Evolutionary conservation across 1,140 invertebrate genomes (phyloP), one percentile per base, ranked within the genome.

Genomic region (Drosophila triauraria): DNA sequence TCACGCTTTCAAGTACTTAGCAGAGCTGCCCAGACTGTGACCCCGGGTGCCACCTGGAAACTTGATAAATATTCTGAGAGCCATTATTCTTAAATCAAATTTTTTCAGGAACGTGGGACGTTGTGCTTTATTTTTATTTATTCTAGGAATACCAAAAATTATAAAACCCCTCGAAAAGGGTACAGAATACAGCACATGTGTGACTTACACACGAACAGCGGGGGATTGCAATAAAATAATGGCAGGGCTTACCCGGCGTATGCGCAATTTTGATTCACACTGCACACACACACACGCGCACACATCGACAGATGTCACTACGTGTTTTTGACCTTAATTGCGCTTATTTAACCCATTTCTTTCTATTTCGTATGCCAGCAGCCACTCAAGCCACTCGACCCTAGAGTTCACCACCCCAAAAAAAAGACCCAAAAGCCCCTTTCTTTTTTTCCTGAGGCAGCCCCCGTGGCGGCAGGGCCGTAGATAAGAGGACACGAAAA

Each of bases 291-390:
- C 57, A 57, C 60, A 57, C 44, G 47, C 44, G 10, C 46, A 65
- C n/a, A 58, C 38, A 40, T 40, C 9, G 15, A 32, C 25, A 47
- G 54, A 27, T 48, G 71, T 80, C 72, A 75, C 78, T 71, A 78
- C 84, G 74, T 87, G 78, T 88, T 88, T 87, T 75, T 87, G 84
- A 87, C 84, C 84, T 78, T 90, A 87, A 87, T 87, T 88, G 77
- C 74, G 50, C 80, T 90, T 78, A 80, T 88, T 88, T 87, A 87
- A 90, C 84, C 85, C 84, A 79, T 82, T 87, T 80, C 72, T 80
- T 80, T 69, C 30, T 60, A 59, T 77, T 68, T 72, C 44, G 53
- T 72, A 72, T 72, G 53, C 69, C 69, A 71, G 35, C 62, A 79
- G 75, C 83, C 71, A 76, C 79, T 82, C 63, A 35, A 78, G 54